phyloP scores from a whole-genome alignment of 2,797 vertebrate genomes.

The Neostethus bicornis region DNA sequence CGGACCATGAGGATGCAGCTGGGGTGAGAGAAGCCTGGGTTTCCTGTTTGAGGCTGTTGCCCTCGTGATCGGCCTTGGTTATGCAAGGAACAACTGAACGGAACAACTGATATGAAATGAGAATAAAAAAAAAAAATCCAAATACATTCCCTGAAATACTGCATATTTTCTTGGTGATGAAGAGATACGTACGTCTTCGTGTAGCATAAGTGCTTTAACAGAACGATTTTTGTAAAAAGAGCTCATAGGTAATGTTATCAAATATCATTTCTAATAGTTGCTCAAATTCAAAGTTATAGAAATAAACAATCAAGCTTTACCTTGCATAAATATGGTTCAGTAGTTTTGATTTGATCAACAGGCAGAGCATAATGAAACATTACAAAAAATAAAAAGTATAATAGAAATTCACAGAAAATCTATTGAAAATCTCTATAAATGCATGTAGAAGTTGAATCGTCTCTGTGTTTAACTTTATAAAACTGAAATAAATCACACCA shows the following conservation, averaged over 20 bases:
- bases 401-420: neutral
- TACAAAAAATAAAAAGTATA: too few relatives aligned
- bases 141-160: constrained; percentile 13
- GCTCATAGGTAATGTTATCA: constrained; percentile 7
- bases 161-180: constrained; percentile 10
- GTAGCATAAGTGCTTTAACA: too few relatives aligned
- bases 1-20: too few relatives aligned
- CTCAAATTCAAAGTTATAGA: constrained; percentile 24
- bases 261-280: constrained; percentile 39
- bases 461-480: constrained; percentile 21
- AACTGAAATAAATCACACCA: constrained; percentile 24
- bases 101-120: neutral
- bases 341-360: constrained; percentile 10
- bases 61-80: too few relatives aligned
- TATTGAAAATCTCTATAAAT: neutral
- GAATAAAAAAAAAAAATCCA: neutral
- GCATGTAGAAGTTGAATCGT: constrained; percentile 19
- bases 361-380: constrained; percentile 1
- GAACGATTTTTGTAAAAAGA: too few relatives aligned
- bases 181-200: constrained; percentile 6
- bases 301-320: constrained; percentile 17
- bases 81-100: too few relatives aligned
- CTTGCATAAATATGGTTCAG: constrained; percentile 14
- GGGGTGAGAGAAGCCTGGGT: too few relatives aligned
- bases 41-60: too few relatives aligned